Conservation (phyloP, 1,140 invertebrate genomes). For the Battus philenor region DNA sequence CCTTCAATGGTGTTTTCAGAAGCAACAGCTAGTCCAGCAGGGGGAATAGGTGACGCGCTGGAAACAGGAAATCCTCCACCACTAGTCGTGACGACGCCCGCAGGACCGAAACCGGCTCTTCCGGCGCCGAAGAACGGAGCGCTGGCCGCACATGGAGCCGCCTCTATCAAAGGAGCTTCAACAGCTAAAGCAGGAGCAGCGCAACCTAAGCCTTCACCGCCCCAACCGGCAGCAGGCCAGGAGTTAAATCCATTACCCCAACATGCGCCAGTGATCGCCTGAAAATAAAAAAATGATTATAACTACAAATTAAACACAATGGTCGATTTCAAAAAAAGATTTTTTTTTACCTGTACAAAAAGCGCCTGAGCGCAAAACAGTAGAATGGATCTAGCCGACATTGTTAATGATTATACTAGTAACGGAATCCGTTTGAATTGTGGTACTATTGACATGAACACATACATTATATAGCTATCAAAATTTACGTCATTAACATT, state of each 20-base stretch:
- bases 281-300: background rate
- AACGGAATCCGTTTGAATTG: background rate
- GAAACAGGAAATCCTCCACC: constrained; percentile 14
- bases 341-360: constrained; percentile 28
- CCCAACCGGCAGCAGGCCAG: background rate
- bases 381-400: constrained; percentile 29
- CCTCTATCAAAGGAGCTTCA: background rate
- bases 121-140: background rate
- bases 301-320: background rate
- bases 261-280: constrained; percentile 2
- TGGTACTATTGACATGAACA: background rate
- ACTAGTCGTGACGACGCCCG: constrained; percentile 10
- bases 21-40: constrained; percentile 11
- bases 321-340: background rate
- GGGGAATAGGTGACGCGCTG: constrained; percentile 16
- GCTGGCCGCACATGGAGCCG: background rate
- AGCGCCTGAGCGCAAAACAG: constrained; percentile 30
- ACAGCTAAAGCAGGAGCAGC: background rate
- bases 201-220: constrained; percentile 1
- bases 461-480: background rate
- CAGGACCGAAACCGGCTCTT: constrained; percentile 1
- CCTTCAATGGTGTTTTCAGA: constrained; percentile 35
- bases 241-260: constrained; percentile 7
- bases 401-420: constrained; percentile 2
- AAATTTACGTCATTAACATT: background rate